A percentile compares a stretch with the other conserved stretches of the same genome.
Conservation (phyloP, 2,797 vertebrate species). For the Melanotaenia maccullochi region DNA sequence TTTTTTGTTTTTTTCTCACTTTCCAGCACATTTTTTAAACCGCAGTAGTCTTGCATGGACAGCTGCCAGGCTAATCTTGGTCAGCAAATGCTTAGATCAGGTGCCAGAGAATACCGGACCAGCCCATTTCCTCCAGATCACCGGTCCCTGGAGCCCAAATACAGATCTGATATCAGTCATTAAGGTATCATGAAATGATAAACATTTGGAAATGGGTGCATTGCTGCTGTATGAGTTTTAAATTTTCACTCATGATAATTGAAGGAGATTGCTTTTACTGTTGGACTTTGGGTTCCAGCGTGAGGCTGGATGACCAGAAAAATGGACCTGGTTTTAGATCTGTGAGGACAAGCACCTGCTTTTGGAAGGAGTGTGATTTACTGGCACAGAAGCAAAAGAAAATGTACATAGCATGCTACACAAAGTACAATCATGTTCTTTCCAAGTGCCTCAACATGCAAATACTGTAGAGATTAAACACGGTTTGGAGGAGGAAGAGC, state of each 20-base stretch:
- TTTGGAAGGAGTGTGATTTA: slow-evolving; percentile 66
- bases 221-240: slow-evolving; percentile 12
- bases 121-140: slow-evolving; percentile 40
- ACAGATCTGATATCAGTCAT: slow-evolving; percentile 64
- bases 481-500: slow-evolving; percentile 42
- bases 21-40: slow-evolving; percentile 47
- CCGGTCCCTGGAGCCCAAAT: slow-evolving; percentile 26
- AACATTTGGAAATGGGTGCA: slow-evolving; percentile 22
- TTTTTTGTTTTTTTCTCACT: neutral
- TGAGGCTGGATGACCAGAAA: slow-evolving; percentile 27
- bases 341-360: slow-evolving; percentile 51
- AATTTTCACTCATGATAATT: slow-evolving; percentile 24
- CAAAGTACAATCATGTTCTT: slow-evolving; percentile 77
- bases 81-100: slow-evolving; percentile 56
- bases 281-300: slow-evolving; percentile 31
- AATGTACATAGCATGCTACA: slow-evolving; percentile 62
- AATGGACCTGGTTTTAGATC: slow-evolving; percentile 33
- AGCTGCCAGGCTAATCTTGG: slow-evolving; percentile 43
- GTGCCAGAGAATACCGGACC: slow-evolving; percentile 56
- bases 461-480: slow-evolving; percentile 67
- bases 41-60: slow-evolving; percentile 45
- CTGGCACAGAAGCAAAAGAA: slow-evolving; percentile 45
- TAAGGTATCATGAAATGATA: slow-evolving; percentile 26
- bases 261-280: slow-evolving; percentile 30
- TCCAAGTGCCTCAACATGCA: slow-evolving; percentile 84